A percentile compares a stretch with the other conserved stretches of the same genome.
Conservation (phyloP, 2,113 vertebrate genomes). For the Garra rufa region DNA sequence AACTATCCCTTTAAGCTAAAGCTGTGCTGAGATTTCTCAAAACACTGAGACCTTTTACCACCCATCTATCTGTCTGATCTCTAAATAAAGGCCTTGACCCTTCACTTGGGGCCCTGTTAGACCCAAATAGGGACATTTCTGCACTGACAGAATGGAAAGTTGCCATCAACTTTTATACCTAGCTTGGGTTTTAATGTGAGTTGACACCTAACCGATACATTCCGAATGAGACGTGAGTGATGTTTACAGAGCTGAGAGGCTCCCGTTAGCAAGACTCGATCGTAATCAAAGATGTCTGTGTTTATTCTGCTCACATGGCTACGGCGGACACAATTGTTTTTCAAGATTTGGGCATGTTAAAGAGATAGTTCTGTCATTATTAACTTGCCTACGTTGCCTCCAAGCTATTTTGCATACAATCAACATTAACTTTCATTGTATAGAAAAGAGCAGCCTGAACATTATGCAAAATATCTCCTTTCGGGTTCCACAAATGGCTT, state of each 20-base stretch:
- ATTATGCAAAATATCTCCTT: not conserved
- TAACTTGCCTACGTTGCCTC: not conserved
- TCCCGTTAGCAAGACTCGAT: constrained; percentile 11
- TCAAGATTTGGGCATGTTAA: not conserved
- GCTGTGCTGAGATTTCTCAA: not conserved
- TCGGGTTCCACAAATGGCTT: not conserved
- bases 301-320: not conserved
- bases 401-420: not conserved
- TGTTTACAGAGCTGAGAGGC: constrained; percentile 35
- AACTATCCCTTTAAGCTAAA: not conserved
- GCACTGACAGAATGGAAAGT: not conserved
- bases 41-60: constrained; percentile 9
- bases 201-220: constrained; percentile 35
- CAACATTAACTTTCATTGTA: not conserved
- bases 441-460: not conserved
- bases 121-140: constrained; percentile 31
- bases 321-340: not conserved
- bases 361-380: not conserved
- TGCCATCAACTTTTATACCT: not conserved
- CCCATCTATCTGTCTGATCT: not conserved
- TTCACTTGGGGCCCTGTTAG: not conserved
- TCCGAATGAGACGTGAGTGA: not conserved
- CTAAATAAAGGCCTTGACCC: constrained; percentile 26
- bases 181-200: constrained; percentile 31
- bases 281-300: not conserved